Percentiles rank a stretch among this genome's conserved stretches.
These are phyloP conservation scores for Xestobium rufovillosum DNA, from an alignment of 2,888 invertebrate genomes.

Conservation along the genomic window DNA sequence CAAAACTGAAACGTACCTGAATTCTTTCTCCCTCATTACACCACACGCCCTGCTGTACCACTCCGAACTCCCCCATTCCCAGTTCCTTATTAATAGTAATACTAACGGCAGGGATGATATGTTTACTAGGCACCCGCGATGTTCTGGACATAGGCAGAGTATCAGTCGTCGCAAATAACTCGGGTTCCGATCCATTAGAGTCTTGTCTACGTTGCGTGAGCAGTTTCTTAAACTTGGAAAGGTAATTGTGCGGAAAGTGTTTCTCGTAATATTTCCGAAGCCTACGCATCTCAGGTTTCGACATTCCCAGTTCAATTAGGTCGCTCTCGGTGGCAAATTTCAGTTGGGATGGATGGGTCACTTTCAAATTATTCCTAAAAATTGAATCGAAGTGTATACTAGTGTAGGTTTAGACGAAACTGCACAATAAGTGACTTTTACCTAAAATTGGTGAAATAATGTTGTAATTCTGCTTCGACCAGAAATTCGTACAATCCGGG, in stretches of 20 bases:
- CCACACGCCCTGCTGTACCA: constrained; percentile 97
- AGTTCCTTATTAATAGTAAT: constrained; percentile 91
- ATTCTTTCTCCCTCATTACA: constrained; percentile 89
- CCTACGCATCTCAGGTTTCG: constrained; percentile 89
- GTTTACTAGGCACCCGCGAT: constrained; percentile 71
- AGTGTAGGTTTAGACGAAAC: constrained; percentile 7
- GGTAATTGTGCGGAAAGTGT: constrained; percentile 87
- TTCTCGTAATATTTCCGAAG: constrained; percentile 90
- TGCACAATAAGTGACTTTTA: constrained; percentile 52
- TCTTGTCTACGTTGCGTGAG: constrained; percentile 56
- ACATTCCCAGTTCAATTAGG: constrained; percentile 83
- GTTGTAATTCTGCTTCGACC: constrained; percentile 87
- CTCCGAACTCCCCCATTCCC: constrained; percentile 96
- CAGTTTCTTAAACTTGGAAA: constrained; percentile 84
- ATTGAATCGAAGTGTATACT: constrained; percentile 16
- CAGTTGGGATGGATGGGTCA: constrained; percentile 78
- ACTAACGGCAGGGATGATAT: constrained; percentile 75
- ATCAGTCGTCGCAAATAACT: constrained; percentile 32
- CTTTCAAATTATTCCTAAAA: constrained; percentile 79
- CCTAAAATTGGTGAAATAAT: constrained; percentile 80
- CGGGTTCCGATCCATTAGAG: constrained; percentile 27
- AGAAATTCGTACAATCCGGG: constrained; percentile 82
- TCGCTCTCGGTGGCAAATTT: constrained; percentile 95
- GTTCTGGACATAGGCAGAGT: constrained; percentile 39
- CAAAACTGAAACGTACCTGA: constrained; percentile 27